These are phyloP conservation scores for Latrodectus elegans DNA, from an alignment of 2,888 invertebrate genomes.

Conservation along the genomic window DNA sequence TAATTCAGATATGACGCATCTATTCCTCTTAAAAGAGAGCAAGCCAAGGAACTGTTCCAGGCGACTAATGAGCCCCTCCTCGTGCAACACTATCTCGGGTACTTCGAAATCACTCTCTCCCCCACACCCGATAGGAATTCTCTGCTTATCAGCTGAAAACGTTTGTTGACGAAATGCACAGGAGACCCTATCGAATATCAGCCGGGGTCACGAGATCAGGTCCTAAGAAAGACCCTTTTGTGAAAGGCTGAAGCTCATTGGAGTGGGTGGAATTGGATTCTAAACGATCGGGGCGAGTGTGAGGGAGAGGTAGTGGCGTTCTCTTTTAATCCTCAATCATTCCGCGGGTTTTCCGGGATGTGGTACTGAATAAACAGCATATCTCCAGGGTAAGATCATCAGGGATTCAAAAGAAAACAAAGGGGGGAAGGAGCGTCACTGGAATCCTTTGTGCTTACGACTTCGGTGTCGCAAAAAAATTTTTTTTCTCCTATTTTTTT, in stretches of 20 bases:
- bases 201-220: slow-evolving; percentile 42
- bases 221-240: slow-evolving; percentile 42
- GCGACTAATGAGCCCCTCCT: neutral
- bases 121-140: neutral
- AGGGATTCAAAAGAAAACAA: too few relatives aligned
- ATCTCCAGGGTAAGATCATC: too few relatives aligned
- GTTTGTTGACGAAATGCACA: slow-evolving; percentile 32
- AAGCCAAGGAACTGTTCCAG: neutral
- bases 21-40: neutral
- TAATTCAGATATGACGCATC: neutral
- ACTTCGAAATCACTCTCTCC: neutral
- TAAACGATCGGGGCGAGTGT: neutral
- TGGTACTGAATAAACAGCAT: neutral
- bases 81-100: neutral
- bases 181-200: slow-evolving; percentile 34
- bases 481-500: too few relatives aligned
- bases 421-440: too few relatives aligned
- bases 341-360: neutral
- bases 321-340: neutral
- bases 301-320: neutral
- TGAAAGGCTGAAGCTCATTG: neutral
- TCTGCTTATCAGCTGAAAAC: slow-evolving; percentile 45
- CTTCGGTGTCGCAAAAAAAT: too few relatives aligned
- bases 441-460: too few relatives aligned
- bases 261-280: neutral